Evolutionary conservation across 2,888 invertebrate genomes (phyloP).

Genomic region (Netelia melanura): DNA sequence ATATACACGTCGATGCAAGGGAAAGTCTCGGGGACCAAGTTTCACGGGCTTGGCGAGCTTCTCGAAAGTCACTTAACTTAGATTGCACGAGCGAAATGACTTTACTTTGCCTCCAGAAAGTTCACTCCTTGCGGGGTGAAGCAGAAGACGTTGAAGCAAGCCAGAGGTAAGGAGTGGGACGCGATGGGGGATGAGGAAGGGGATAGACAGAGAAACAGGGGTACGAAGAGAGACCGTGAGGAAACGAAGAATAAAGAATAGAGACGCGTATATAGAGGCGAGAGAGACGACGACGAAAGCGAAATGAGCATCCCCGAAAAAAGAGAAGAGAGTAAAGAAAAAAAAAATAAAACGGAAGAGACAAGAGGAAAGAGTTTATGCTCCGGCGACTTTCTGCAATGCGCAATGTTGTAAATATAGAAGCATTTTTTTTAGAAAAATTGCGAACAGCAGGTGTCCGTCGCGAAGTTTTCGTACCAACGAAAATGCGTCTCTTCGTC

Average conservation of each 20-base stretch:
- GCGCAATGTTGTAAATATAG: conserved; percentile 51
- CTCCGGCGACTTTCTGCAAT: conserved; percentile 37
- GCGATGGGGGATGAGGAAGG: conserved; percentile 40
- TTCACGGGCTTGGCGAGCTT: conserved; percentile 78
- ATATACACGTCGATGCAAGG: conserved; percentile 51
- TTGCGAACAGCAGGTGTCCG: conserved; percentile 63
- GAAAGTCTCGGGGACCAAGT: conserved; percentile 73
- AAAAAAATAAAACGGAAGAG: conserved; percentile 23
- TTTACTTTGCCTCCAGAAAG: conserved; percentile 82
- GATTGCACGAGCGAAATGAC: conserved; percentile 84
- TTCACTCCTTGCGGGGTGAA: conserved; percentile 75
- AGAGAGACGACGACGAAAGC: conserved; percentile 39
- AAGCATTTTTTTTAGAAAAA: conserved; percentile 47
- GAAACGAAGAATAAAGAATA: conserved; percentile 43
- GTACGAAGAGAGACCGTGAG: conserved; percentile 20
- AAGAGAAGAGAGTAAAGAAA: conserved; percentile 32
- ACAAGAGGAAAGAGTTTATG: conserved; percentile 53
- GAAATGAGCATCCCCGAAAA: conserved; percentile 16
- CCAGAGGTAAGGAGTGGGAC: conserved; percentile 21
- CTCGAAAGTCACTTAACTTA: conserved; percentile 85
- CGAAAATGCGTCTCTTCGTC: background rate
- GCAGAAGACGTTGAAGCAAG: conserved; percentile 34
- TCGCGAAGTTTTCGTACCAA: conserved; percentile 30
- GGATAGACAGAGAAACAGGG: conserved; percentile 18
- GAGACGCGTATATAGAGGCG: conserved; percentile 14